phyloP scores from a whole-genome alignment of 2,888 invertebrate genomes.

The Ennomos fuscantarius region DNA sequence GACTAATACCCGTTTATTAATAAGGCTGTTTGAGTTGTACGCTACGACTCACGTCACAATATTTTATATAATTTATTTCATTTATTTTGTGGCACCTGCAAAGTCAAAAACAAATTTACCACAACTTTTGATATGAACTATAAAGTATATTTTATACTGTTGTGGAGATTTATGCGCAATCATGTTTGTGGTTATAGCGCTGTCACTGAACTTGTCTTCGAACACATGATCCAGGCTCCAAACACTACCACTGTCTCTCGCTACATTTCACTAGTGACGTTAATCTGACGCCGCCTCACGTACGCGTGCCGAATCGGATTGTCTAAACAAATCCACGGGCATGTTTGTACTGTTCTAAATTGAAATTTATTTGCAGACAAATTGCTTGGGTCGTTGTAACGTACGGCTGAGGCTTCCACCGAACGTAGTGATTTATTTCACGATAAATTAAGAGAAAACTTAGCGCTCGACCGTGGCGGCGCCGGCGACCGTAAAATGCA shows the following conservation, averaged over 20 bases:
- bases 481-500: constrained; percentile 11
- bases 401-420: constrained; percentile 35
- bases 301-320: constrained; percentile 53
- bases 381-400: constrained; percentile 41
- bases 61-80: no score
- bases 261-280: constrained; percentile 45
- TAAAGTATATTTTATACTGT: no score
- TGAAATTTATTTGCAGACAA: constrained; percentile 64
- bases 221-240: background rate
- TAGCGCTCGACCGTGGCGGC: constrained; percentile 14
- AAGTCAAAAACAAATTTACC: no score
- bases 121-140: no score
- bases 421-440: constrained; percentile 45
- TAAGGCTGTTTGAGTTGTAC: no score
- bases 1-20: no score
- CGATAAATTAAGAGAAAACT: constrained; percentile 39
- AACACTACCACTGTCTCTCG: constrained; percentile 4
- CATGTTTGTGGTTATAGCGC: no score
- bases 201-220: no score
- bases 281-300: constrained; percentile 47
- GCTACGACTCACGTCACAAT: no score
- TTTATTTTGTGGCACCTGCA: no score
- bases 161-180: no score
- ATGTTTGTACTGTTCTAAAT: constrained; percentile 55
- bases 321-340: constrained; percentile 55